Percentiles rank a stretch among this genome's conserved stretches.
phyloP scores from a whole-genome alignment of 2,888 invertebrate genomes.

The Lithosia quadra region DNA sequence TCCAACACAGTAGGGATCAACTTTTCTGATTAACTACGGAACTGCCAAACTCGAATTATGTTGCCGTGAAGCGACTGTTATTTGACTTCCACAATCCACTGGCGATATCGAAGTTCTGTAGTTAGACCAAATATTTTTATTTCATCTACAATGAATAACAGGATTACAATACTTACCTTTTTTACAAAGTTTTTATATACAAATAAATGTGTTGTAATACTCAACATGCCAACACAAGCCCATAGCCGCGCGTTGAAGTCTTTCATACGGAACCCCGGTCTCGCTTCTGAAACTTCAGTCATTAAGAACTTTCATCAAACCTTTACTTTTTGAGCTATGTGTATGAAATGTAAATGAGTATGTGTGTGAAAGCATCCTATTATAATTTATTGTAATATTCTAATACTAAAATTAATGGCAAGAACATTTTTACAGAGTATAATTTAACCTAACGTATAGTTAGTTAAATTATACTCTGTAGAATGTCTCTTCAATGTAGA shows the following conservation, averaged over 20 bases:
- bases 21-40: too few species aligned
- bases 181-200: not conserved
- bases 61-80: too few species aligned
- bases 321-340: not conserved
- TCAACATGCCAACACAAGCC: not conserved
- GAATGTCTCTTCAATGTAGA: too few species aligned
- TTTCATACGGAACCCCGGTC: constrained; percentile 60
- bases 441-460: too few species aligned
- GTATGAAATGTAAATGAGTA: too few species aligned
- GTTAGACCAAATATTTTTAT: not conserved
- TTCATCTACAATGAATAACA: not conserved
- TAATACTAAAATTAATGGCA: not conserved
- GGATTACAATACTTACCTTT: not conserved
- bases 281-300: not conserved
- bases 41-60: too few species aligned
- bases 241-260: constrained; percentile 72
- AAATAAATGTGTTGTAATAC: not conserved
- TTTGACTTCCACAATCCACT: too few species aligned
- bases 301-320: not conserved
- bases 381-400: not conserved
- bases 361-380: not conserved
- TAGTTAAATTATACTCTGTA: too few species aligned
- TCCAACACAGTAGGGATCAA: too few species aligned
- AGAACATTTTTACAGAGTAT: not conserved
- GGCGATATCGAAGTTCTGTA: too few species aligned